These are phyloP conservation scores for Oriolus oriolus DNA, from an alignment of 2,113 vertebrate species.

Conservation along the genomic window DNA sequence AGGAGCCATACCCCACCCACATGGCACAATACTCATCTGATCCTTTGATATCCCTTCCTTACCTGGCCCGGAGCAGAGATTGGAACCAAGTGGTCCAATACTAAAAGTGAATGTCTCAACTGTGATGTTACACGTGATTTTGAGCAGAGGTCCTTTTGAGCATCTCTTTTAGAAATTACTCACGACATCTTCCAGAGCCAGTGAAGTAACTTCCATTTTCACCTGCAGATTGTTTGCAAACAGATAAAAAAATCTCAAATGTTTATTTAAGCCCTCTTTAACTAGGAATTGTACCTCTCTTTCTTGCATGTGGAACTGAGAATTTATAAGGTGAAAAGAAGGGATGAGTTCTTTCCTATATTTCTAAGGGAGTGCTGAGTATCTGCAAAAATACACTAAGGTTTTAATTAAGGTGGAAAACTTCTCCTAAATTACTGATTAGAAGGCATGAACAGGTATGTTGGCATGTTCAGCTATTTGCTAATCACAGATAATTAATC, in stretches of 20 bases:
- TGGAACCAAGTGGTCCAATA: background rate
- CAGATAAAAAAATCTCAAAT: background rate
- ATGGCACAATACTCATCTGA: background rate
- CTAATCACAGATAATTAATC: background rate
- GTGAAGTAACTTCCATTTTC: background rate
- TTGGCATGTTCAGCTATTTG: background rate
- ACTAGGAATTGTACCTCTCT: background rate
- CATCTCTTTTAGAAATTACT: background rate
- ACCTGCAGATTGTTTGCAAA: background rate
- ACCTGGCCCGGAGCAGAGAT: background rate
- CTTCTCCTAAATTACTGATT: background rate
- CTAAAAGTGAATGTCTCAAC: background rate
- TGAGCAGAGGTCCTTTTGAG: background rate
- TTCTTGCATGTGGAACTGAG: background rate
- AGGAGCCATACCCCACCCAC: background rate
- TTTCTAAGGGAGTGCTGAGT: background rate
- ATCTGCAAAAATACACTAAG: background rate
- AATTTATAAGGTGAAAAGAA: background rate
- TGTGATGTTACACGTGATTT: rapidly evolving
- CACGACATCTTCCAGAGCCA: background rate
- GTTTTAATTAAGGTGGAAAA: background rate
- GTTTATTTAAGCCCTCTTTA: background rate
- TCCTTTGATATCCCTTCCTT: background rate
- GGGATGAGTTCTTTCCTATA: background rate
- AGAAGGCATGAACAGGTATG: background rate